Percentiles rank a stretch among this genome's conserved stretches.
phyloP scores from a whole-genome alignment of 2,113 vertebrate species.

The Equus przewalskii region DNA sequence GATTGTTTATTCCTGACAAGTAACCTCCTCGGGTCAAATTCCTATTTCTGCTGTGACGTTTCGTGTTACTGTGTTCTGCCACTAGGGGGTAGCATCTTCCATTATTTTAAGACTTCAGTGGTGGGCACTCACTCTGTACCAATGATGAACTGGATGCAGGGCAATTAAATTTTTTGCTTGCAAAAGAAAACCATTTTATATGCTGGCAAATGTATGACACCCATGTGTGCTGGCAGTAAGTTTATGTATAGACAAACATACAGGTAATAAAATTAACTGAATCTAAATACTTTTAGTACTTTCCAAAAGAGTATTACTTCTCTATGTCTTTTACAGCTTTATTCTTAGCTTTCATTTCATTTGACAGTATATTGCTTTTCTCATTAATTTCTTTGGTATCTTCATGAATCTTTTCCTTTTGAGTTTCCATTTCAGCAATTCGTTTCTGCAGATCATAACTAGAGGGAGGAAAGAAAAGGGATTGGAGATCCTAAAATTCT shows the following conservation, averaged over 20 bases:
- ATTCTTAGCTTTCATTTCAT: slow-evolving; percentile 93
- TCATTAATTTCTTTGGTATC: slow-evolving; percentile 94
- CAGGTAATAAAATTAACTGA: not conserved
- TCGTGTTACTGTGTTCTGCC: slow-evolving; percentile 30
- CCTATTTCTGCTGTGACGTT: not conserved
- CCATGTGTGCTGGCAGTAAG: not conserved
- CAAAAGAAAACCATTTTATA: slow-evolving; percentile 15
- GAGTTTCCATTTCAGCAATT: slow-evolving; percentile 89
- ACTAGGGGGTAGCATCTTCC: slow-evolving; percentile 55
- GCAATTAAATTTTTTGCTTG: not conserved
- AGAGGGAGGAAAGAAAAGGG: slow-evolving; percentile 27
- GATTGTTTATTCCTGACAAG: not conserved
- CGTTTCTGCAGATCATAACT: slow-evolving; percentile 95
- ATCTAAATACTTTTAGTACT: slow-evolving; percentile 60
- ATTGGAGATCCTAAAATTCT: not conserved
- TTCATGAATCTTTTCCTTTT: slow-evolving; percentile 94
- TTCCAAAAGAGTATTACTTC: slow-evolving; percentile 90
- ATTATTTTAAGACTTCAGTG: not conserved
- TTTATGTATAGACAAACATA: not conserved
- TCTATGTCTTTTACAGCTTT: slow-evolving; percentile 94
- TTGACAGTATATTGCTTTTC: slow-evolving; percentile 91
- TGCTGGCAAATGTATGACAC: not conserved
- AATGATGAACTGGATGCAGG: not conserved
- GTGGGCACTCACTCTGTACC: not conserved
- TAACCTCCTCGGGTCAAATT: not conserved